A percentile compares a stretch with the other conserved stretches of the same genome.
Conservation (phyloP, 1,140 invertebrate species). For the Diploscapter pachys region DNA sequence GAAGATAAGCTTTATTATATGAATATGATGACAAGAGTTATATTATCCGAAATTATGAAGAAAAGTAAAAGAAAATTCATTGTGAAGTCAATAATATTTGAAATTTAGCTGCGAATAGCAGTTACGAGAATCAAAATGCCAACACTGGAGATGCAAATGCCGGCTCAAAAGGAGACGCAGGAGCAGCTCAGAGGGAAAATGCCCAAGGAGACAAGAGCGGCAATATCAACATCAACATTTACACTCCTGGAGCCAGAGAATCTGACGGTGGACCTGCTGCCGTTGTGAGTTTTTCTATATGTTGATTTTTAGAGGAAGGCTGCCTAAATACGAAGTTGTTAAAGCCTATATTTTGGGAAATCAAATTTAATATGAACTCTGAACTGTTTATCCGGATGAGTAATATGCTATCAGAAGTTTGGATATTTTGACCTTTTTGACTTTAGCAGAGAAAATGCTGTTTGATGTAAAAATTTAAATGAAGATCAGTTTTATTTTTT, state of each 20-base stretch:
- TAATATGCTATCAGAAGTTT: too few relatives aligned
- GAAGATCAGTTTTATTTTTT: too few relatives aligned
- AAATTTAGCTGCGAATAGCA: neutral
- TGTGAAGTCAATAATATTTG: neutral
- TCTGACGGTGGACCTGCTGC: constrained; percentile 11
- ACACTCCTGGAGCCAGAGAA: constrained; percentile 22
- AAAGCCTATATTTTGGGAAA: constrained; percentile 2
- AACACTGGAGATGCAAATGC: constrained; percentile 24
- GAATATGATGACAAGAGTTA: too few relatives aligned
- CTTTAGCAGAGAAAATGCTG: too few relatives aligned
- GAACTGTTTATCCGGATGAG: too few relatives aligned
- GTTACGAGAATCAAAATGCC: neutral
- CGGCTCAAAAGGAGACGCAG: constrained; percentile 16
- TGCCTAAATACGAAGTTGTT: constrained; percentile 11
- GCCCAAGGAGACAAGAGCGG: constrained; percentile 2
- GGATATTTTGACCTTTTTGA: too few relatives aligned
- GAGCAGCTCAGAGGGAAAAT: constrained; percentile 27
- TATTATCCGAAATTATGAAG: too few relatives aligned
- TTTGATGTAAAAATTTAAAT: too few relatives aligned
- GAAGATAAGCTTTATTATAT: too few relatives aligned
- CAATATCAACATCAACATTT: constrained; percentile 25
- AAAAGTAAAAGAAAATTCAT: neutral
- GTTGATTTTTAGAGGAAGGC: constrained; percentile 29
- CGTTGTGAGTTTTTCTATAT: constrained; percentile 21
- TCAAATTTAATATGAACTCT: too few relatives aligned